Evolutionary conservation across 2,113 vertebrate species (phyloP).

Genomic region (Saguinus imperator): DNA sequence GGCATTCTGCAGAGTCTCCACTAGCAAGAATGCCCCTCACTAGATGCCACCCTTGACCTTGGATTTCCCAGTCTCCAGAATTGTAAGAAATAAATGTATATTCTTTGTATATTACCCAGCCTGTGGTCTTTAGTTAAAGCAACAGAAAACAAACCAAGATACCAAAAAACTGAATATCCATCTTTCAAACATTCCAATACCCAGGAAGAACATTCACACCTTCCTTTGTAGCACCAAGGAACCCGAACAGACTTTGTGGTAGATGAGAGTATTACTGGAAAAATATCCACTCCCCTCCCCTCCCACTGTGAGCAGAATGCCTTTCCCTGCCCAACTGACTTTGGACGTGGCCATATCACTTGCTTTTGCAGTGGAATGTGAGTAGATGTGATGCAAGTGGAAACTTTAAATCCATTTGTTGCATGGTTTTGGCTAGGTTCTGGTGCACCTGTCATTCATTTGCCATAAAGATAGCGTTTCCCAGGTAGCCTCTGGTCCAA

Average conservation of each 20-base stretch:
- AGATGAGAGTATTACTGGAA: neutral
- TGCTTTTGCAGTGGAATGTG: constrained; percentile 3
- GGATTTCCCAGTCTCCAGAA: neutral
- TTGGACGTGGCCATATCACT: neutral
- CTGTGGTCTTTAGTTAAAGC: neutral
- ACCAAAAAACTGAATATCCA: neutral
- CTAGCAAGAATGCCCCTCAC: neutral
- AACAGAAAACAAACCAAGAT: neutral
- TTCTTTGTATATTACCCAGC: neutral
- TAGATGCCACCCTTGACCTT: neutral
- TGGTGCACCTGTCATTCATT: constrained; percentile 51
- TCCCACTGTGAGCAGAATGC: neutral
- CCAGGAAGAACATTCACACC: neutral
- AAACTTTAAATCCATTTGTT: neutral
- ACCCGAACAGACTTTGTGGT: neutral
- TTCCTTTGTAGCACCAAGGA: neutral
- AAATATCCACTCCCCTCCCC: neutral
- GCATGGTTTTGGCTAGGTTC: constrained; percentile 42
- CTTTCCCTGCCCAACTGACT: neutral
- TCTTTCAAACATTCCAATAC: neutral
- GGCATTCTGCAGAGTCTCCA: neutral
- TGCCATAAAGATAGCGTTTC: neutral
- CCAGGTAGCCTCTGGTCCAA: neutral
- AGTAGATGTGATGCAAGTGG: neutral
- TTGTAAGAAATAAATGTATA: neutral